Conservation (phyloP, 2,888 invertebrate species). For the Tryphoninae sp. region DNA sequence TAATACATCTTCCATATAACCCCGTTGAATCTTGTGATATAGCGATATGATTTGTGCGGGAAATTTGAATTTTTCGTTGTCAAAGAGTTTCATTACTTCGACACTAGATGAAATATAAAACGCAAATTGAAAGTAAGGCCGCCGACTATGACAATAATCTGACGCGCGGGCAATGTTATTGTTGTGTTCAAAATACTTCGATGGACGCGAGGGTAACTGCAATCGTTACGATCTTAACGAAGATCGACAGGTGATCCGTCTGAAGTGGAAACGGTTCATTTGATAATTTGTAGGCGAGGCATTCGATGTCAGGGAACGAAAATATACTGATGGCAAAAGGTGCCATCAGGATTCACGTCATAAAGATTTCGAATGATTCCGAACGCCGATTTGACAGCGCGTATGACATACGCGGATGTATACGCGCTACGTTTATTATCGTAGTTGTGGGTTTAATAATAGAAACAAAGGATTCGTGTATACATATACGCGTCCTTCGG, state of each 20-base stretch:
- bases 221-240: background rate
- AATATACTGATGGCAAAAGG: background rate
- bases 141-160: too few relatives aligned
- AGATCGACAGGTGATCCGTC: background rate
- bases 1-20: too few relatives aligned
- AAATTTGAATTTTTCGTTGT: too few relatives aligned
- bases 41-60: too few relatives aligned
- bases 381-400: background rate
- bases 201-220: too few relatives aligned
- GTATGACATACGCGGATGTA: background rate
- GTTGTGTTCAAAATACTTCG: too few relatives aligned
- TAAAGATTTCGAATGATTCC: constrained; percentile 14
- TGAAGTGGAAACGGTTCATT: background rate
- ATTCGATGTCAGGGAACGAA: background rate
- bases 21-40: too few relatives aligned
- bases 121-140: too few relatives aligned
- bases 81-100: too few relatives aligned
- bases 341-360: constrained; percentile 4
- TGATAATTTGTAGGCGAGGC: background rate
- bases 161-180: too few relatives aligned
- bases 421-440: background rate
- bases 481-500: constrained; percentile 16
- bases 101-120: too few relatives aligned
- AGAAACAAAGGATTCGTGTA: constrained; percentile 27
- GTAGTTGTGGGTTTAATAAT: constrained; percentile 37